Percentiles rank a stretch among this genome's conserved stretches.
Conservation (phyloP, 2,888 invertebrate species). For the Patella ulyssiponensis region DNA sequence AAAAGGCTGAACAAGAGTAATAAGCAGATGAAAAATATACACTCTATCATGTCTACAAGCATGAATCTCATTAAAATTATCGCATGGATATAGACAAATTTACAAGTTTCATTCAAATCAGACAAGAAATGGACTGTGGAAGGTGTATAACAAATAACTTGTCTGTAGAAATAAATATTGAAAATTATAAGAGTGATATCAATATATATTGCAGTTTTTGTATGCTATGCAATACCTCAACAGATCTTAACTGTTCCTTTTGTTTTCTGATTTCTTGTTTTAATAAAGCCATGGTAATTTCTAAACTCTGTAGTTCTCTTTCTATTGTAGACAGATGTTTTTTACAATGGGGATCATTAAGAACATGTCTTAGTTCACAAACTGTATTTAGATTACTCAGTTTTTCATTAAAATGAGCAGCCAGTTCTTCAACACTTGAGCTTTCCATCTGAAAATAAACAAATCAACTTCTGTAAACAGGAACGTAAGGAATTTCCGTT, state of each 20-base stretch:
- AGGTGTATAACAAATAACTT: no score
- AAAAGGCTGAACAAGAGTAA: no score
- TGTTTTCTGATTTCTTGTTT: conserved; percentile 18
- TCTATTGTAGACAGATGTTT: conserved; percentile 11
- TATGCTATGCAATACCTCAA: conserved; percentile 3
- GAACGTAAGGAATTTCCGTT: not conserved
- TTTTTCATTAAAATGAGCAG: conserved; percentile 40
- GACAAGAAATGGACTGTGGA: no score
- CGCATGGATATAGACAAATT: no score
- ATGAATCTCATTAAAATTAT: no score
- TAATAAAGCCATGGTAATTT: conserved; percentile 18
- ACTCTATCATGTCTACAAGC: no score
- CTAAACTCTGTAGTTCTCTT: conserved; percentile 23
- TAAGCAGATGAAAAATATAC: no score
- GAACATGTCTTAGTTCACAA: conserved; percentile 37
- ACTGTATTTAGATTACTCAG: conserved; percentile 34
- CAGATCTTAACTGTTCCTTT: not conserved
- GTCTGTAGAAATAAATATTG: no score
- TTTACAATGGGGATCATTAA: conserved; percentile 30
- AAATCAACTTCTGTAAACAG: not conserved
- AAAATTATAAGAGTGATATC: no score
- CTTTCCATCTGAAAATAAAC: conserved; percentile 35
- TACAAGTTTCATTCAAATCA: no score
- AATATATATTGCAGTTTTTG: no score
- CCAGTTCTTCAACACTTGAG: conserved; percentile 29